Conservation (phyloP, 2,888 invertebrate species). For the Monochamus alternatus region DNA sequence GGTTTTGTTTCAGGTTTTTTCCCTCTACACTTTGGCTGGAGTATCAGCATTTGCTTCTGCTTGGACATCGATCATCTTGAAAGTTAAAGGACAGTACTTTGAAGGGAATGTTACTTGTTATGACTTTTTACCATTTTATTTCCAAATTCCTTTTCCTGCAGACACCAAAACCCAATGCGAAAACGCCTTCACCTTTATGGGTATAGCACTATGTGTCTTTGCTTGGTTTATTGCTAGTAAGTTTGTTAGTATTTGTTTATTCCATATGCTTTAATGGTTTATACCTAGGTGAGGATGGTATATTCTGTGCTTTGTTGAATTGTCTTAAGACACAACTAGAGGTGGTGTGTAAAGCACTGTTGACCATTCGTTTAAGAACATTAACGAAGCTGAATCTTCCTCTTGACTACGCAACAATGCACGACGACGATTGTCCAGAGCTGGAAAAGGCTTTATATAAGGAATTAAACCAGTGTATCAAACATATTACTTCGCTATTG, state of each 20-base stretch:
- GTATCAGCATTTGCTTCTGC: conserved; percentile 16
- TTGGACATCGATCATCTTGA: conserved; percentile 8
- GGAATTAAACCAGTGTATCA: conserved; percentile 47
- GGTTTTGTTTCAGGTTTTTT: not conserved
- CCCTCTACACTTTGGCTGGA: conserved; percentile 14
- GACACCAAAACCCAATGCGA: conserved; percentile 24
- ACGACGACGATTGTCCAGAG: conserved; percentile 28
- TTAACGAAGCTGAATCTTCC: conserved; percentile 29
- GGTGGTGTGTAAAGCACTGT: conserved; percentile 45
- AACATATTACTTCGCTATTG: conserved; percentile 47
- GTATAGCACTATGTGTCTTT: conserved; percentile 1
- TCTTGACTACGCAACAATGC: not conserved
- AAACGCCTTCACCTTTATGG: conserved; percentile 23
- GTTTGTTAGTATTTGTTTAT: not conserved
- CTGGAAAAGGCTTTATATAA: conserved; percentile 38
- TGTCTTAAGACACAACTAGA: conserved; percentile 48
- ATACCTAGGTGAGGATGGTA: conserved; percentile 41
- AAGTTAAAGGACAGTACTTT: conserved; percentile 13
- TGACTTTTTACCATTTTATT: conserved; percentile 33
- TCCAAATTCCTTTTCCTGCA: conserved; percentile 14
- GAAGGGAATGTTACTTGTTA: conserved; percentile 24
- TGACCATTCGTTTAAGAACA: conserved; percentile 38
- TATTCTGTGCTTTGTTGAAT: conserved; percentile 45
- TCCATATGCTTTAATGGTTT: not conserved
- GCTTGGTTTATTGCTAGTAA: conserved; percentile 34